Evolutionary conservation across 2,888 invertebrate genomes (phyloP).

Genomic region (Muschampia staudingeri): DNA sequence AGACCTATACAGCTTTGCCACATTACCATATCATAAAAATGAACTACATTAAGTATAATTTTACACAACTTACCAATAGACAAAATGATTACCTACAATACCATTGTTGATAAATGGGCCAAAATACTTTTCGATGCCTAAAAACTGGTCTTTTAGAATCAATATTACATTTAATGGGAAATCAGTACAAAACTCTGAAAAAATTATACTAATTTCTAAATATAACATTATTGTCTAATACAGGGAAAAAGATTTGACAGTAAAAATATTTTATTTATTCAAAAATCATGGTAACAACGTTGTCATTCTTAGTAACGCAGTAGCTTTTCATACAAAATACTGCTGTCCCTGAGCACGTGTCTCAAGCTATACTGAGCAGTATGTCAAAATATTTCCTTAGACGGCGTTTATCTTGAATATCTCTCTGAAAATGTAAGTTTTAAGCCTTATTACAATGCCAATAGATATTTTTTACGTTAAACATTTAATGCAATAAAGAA

Average conservation of each 20-base stretch:
- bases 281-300: constrained; percentile 1
- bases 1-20: no score
- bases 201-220: background rate
- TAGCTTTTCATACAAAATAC: background rate
- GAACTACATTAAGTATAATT: no score
- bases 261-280: background rate
- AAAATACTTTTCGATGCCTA: no score
- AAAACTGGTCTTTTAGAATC: no score
- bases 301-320: background rate
- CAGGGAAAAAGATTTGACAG: background rate
- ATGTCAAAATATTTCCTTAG: background rate
- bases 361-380: background rate
- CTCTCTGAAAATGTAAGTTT: background rate
- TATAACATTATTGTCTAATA: background rate
- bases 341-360: background rate
- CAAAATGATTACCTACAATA: no score
- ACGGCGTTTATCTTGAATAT: background rate
- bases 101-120: no score
- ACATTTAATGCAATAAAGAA: background rate
- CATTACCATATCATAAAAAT: no score
- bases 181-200: background rate
- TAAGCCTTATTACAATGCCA: background rate
- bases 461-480: background rate
- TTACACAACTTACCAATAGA: no score
- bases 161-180: background rate